A percentile compares a stretch with the other conserved stretches of the same genome.
Evolutionary conservation across 2,888 invertebrate species (phyloP).

Genomic region (Lamproptera curius): DNA sequence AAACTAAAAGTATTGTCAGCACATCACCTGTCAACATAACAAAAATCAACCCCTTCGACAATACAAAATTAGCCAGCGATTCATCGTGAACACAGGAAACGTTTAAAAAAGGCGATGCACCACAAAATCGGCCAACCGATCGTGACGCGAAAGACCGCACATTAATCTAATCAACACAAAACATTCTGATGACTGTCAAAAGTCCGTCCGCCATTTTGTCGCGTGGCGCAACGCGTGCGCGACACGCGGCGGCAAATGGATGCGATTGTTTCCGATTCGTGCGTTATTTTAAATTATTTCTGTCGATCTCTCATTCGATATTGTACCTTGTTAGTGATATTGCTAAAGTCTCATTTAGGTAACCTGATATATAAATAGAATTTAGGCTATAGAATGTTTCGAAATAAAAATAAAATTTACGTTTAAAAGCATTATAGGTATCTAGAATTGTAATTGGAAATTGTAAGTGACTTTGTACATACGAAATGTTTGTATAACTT

Average conservation of each 20-base stretch:
- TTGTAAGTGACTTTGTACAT: background rate
- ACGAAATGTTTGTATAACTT: background rate
- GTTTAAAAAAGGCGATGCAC: too few species aligned
- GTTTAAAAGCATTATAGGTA: too few species aligned
- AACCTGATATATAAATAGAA: too few species aligned
- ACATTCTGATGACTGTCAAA: conserved; percentile 50
- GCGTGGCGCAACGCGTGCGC: conserved; percentile 51
- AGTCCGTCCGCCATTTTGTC: conserved; percentile 48
- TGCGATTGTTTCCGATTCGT: conserved; percentile 41
- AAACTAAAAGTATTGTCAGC: too few species aligned
- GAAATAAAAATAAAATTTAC: background rate
- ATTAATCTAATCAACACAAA: conserved; percentile 51
- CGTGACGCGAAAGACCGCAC: conserved; percentile 35
- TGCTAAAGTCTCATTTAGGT: too few species aligned
- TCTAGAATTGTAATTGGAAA: background rate
- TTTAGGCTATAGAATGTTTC: too few species aligned
- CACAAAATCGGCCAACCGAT: conserved; percentile 14
- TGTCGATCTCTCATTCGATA: too few species aligned
- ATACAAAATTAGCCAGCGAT: conserved; percentile 23
- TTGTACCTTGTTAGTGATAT: too few species aligned
- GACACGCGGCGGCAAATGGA: conserved; percentile 42
- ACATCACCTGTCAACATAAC: too few species aligned
- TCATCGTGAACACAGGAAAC: conserved; percentile 23
- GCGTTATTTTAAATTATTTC: conserved; percentile 24
- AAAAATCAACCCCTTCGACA: background rate